Evolutionary conservation across 2,113 vertebrate genomes (phyloP).

Genomic region (Tragelaphus buxtoni): DNA sequence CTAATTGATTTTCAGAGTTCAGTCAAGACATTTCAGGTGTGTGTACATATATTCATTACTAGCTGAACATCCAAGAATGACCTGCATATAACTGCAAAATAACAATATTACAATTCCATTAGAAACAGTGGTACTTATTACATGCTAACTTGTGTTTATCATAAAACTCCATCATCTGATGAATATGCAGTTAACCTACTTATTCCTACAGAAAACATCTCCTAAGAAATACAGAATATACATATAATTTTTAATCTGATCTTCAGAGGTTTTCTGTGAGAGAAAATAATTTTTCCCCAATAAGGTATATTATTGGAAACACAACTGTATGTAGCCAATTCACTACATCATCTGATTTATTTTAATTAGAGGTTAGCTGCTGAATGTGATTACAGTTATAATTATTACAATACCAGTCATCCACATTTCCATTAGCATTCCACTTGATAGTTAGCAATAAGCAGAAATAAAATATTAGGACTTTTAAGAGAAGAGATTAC

Average conservation of each 20-base stretch:
- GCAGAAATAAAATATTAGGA: constrained; percentile 84
- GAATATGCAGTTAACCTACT: constrained; percentile 70
- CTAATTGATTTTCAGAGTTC: constrained; percentile 31
- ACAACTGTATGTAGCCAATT: constrained; percentile 67
- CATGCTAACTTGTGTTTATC: constrained; percentile 59
- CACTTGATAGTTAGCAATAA: constrained; percentile 77
- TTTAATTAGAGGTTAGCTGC: constrained; percentile 80
- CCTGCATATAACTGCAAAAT: constrained; percentile 39
- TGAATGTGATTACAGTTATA: constrained; percentile 75
- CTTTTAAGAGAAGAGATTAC: constrained; percentile 79
- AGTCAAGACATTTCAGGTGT: constrained; percentile 40
- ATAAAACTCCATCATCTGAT: constrained; percentile 60
- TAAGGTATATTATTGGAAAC: constrained; percentile 75
- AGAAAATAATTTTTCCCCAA: constrained; percentile 72
- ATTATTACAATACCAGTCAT: constrained; percentile 78
- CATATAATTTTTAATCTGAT: constrained; percentile 66
- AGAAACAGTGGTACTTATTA: constrained; percentile 56
- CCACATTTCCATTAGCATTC: constrained; percentile 79
- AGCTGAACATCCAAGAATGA: constrained; percentile 31
- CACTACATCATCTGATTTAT: constrained; percentile 74
- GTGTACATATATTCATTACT: constrained; percentile 8
- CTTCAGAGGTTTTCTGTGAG: constrained; percentile 54
- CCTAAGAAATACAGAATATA: constrained; percentile 57
- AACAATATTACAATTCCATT: constrained; percentile 54
- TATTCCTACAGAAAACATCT: constrained; percentile 61